Evolutionary conservation across 2,888 invertebrate species (phyloP).

Genomic region (Drosophila tanythrix): DNA sequence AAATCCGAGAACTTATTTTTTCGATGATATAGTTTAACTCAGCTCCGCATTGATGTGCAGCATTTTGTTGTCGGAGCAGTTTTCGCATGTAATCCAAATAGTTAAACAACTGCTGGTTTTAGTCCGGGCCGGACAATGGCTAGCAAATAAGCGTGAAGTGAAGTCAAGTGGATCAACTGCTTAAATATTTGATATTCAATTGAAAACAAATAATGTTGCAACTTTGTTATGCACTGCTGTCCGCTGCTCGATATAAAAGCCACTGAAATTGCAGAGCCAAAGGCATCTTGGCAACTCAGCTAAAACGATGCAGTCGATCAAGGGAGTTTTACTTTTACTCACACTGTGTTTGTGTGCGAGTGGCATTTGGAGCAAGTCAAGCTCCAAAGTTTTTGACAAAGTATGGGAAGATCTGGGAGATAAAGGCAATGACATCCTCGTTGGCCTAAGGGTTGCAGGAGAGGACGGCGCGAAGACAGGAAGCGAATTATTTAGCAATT

Average conservation of each 20-base stretch:
- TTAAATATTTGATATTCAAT: constrained; percentile 19
- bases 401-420: constrained; percentile 15
- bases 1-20: background rate
- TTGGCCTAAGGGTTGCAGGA: constrained; percentile 2
- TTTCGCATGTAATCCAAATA: constrained; percentile 12
- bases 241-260: constrained; percentile 26
- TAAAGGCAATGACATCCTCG: constrained; percentile 17
- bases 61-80: constrained; percentile 1
- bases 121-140: constrained; percentile 10
- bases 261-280: background rate
- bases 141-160: constrained; percentile 12
- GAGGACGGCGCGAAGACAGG: constrained; percentile 7
- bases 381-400: constrained; percentile 1
- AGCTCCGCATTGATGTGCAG: background rate
- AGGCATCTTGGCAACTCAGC: constrained; percentile 1
- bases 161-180: constrained; percentile 13
- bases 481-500: background rate
- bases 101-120: background rate
- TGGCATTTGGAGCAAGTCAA: constrained; percentile 18
- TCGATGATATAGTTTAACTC: background rate
- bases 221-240: background rate
- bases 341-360: constrained; percentile 14
- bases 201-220: constrained; percentile 2
- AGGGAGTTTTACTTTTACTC: constrained; percentile 10
- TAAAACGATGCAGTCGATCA: constrained; percentile 31